Percentiles rank a stretch among this genome's conserved stretches.
Evolutionary conservation across 2,797 vertebrate species (phyloP).

Genomic region (Syndactyla subalaris): DNA sequence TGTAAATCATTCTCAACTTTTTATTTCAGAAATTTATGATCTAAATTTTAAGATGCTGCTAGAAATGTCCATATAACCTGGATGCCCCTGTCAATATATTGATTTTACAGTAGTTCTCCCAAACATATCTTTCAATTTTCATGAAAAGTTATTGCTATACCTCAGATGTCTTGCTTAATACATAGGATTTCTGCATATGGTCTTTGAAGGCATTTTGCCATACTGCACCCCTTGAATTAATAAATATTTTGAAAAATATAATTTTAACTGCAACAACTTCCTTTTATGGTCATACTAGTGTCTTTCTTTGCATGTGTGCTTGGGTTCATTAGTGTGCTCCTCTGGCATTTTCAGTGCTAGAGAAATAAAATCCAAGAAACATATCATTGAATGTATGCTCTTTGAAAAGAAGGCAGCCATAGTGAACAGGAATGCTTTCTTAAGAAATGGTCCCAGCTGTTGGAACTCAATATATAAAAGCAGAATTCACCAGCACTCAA

Average conservation of each 20-base stretch:
- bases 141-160: neutral
- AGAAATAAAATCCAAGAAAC: neutral
- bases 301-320: neutral
- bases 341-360: neutral
- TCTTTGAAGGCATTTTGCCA: neutral
- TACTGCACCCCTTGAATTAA: neutral
- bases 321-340: neutral
- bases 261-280: neutral
- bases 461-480: neutral
- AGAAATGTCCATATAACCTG: neutral
- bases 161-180: neutral
- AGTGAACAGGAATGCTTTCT: neutral
- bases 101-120: neutral
- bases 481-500: neutral
- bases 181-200: neutral
- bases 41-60: neutral
- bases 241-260: neutral
- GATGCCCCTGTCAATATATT: neutral
- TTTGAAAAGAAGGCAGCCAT: neutral
- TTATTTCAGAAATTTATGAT: neutral
- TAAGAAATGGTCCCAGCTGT: neutral
- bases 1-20: neutral
- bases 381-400: neutral
- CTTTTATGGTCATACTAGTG: neutral
- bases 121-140: neutral